Base-by-base conservation (phyloP, 2,113 vertebrate genomes). In the Chelonoidis abingdonii region DNA sequence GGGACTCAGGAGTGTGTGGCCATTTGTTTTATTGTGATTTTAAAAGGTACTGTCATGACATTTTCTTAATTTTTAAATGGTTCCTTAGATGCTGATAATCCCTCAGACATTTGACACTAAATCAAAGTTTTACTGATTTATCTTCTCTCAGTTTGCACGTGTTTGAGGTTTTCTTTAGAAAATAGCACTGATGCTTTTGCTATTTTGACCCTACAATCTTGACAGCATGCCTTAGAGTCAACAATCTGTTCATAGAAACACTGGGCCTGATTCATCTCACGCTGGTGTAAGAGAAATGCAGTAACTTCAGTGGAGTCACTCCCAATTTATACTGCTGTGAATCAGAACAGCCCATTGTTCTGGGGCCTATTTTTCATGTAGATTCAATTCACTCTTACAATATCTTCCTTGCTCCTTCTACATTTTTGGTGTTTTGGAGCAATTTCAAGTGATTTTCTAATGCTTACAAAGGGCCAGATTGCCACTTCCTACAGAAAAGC, bases 271-370 rank as follows among this genome's bases (percentile, higher is more conserved):
- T 38, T 56, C 24, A 57, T 79, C 81, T 89, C 72, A 14, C 50
- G 38, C 91, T 21, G 54, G 83, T 93, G 94, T 95, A 93, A 93
- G 83, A 87, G 89, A 89, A 86, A 94, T 89, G 86, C 90, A 83
- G 53, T 53, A 24, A 78, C 84, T 83, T 88, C 87, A 84, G 92
- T 75, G 69, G 25, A 27, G 10, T 44, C 5, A 22, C 89, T 86
- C 24, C 17, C 31, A 35, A 27, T 53, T 16, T 8, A 75, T 41
- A 17, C 29, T 35, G 31, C 11, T 65, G 50, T 25, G 44, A n/a
- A 11, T 35, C 72, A 49, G 29, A 44, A 25, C 13, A 65, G 62
- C 72, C 22, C 38, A 78, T 44, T 47, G 38, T 22, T 44, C 27
- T 47, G 6, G 10, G 38, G 75, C 6, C 24, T 78, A 47, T 47